These are phyloP conservation scores for Holothuria leucospilota DNA, from an alignment of 53 echinoderm and acorn worm species.

Conservation along the genomic window DNA sequence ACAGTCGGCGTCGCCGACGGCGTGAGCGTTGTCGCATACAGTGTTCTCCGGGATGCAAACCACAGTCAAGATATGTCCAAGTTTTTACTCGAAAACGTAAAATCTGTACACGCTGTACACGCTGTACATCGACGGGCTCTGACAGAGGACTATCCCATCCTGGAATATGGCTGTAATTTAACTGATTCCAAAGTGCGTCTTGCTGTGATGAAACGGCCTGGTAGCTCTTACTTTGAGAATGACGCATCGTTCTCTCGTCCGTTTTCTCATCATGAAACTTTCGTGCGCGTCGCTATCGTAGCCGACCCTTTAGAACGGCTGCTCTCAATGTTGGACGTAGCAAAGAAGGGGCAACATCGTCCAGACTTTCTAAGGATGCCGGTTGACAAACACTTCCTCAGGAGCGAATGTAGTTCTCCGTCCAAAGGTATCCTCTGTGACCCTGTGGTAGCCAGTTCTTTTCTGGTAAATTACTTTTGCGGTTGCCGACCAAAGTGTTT, in stretches of 20 bases:
- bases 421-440: not conserved
- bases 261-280: not conserved
- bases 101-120: not conserved
- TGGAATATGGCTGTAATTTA: slow-evolving; percentile 23
- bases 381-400: not conserved
- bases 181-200: not conserved
- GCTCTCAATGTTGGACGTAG: not conserved
- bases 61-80: not conserved
- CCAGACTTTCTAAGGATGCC: not conserved
- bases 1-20: slow-evolving; percentile 14
- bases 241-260: not conserved
- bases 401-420: not conserved
- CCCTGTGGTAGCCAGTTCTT: slow-evolving; percentile 12
- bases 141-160: not conserved
- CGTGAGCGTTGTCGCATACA: slow-evolving; percentile 21
- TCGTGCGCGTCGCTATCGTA: slow-evolving; percentile 28
- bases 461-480: slow-evolving; percentile 39
- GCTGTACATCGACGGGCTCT: not conserved
- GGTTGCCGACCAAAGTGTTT: slow-evolving; percentile 30
- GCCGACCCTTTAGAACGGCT: slow-evolving; percentile 7
- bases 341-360: not conserved
- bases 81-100: slow-evolving; percentile 1
- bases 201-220: slow-evolving; percentile 21
- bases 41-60: not conserved
- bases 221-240: slow-evolving; percentile 16